Evolutionary conservation across 2,888 invertebrate genomes (phyloP), one percentile per base, ranked within the genome.

Genomic region (Agriopis marginaria): DNA sequence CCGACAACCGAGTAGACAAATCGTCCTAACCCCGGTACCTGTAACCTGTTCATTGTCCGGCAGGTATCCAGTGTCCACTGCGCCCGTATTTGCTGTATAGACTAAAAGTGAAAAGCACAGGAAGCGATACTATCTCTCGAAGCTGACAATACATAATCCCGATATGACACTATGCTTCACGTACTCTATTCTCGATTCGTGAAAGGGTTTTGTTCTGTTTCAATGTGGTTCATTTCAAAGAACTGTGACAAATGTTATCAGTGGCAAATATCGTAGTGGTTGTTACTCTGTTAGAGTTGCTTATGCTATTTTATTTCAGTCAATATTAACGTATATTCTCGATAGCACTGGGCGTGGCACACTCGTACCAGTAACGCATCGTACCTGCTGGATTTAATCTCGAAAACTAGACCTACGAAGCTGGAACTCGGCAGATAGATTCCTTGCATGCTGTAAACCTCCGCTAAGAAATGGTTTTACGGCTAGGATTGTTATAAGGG

Each of bases 41-140:
- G 91, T 76, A 75, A 75, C 86, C 86, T 89, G 86, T 88, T 71
- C 75, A 66, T 61, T 72, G 73, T 70, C 70, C 70, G 59, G 74
- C 90, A 89, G 89, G 90, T 89, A 87, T 59, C 82, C 80, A 76
- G 90, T 89, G 87, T 59, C 82, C 80, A 76, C 79, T 79, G 76
- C 77, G 75, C 74, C 74, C 79, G 82, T 79, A 74, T 78, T 79
- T 82, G 81, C 77, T 81, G 77, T 85, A 82, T 82, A 85, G 85
- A 84, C 78, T 73, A 80, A 79, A 81, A 84, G 78, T 86, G 83
- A 83, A 87, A 86, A 83, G 84, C 77, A 82, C 89, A 90, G 90
- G 90, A 91, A 91, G 87, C 86, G 83, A 86, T 85, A 83, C 78
- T 83, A 83, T 86, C 83, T 79, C 77, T 79, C 71, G 72, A 78